Conservation (phyloP, 2,797 vertebrate species). For the Semaprochilodus insignis region DNA sequence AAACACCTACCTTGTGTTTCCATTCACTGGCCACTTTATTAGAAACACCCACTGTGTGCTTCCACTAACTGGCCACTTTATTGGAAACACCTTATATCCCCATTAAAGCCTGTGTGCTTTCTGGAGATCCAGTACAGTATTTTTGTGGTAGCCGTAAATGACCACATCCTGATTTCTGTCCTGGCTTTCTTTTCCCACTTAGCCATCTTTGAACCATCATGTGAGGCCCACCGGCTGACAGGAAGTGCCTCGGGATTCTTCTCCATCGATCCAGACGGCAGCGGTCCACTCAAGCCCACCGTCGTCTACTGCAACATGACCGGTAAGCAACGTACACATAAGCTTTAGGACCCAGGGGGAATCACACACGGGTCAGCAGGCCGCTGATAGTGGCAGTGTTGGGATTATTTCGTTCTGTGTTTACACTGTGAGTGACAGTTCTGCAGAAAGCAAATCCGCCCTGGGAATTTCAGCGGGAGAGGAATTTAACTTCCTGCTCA, state of each 20-base stretch:
- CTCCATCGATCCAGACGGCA: slow-evolving; percentile 79
- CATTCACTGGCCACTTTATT: not conserved
- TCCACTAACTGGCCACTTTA: not conserved
- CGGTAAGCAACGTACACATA: slow-evolving; percentile 64
- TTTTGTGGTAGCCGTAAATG: too few relatives aligned
- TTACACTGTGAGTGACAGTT: not conserved
- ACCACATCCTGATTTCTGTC: not conserved
- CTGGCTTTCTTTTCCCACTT: slow-evolving; percentile 52
- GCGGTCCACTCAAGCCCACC: slow-evolving; percentile 76
- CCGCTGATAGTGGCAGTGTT: not conserved
- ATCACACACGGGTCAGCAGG: not conserved
- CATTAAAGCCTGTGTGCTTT: too few relatives aligned
- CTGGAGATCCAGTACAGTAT: too few relatives aligned
- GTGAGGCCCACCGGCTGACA: slow-evolving; percentile 79
- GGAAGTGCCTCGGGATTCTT: slow-evolving; percentile 77
- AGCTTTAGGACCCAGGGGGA: slow-evolving; percentile 18
- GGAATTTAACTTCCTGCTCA: too few relatives aligned
- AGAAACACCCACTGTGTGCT: not conserved
- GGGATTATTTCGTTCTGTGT: not conserved
- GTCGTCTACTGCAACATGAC: slow-evolving; percentile 83
- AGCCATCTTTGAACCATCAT: slow-evolving; percentile 80
- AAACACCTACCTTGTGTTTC: not conserved
- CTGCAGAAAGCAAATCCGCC: too few relatives aligned
- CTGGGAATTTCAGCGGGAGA: too few relatives aligned
- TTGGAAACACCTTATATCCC: not conserved